Conservation (phyloP, 2,797 vertebrate species). For the Capromys pilorides region DNA sequence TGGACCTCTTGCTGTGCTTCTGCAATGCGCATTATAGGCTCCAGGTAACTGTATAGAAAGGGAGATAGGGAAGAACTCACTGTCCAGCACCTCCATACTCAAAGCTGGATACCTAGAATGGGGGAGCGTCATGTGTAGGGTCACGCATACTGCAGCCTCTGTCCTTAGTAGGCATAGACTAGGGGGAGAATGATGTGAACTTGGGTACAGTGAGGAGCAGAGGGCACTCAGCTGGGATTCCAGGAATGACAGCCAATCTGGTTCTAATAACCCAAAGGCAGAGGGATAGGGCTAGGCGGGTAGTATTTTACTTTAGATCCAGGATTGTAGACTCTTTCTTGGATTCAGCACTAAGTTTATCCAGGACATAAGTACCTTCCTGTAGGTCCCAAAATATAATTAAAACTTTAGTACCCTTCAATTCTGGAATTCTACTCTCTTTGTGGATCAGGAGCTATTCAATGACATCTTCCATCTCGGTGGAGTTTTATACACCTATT, state of each 20-base stretch:
- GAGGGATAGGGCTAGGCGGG: background rate
- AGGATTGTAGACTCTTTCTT: background rate
- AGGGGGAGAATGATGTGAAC: background rate
- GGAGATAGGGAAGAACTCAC: background rate
- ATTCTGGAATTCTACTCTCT: background rate
- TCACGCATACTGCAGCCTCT: background rate
- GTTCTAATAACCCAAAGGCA: background rate
- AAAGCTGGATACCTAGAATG: background rate
- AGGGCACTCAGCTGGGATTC: background rate
- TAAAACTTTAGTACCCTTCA: background rate
- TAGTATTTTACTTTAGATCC: background rate
- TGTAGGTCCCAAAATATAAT: background rate
- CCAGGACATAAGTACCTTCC: background rate
- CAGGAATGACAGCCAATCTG: background rate
- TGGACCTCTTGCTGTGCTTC: constrained; percentile 90
- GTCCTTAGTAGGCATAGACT: background rate
- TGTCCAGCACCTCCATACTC: fast-evolving
- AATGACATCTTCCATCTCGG: background rate
- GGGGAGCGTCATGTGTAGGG: background rate
- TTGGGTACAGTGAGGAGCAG: background rate
- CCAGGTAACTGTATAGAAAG: constrained; percentile 87
- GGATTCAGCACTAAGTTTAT: background rate
- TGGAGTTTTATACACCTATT: background rate
- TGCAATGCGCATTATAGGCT: constrained; percentile 90
- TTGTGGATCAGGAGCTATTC: background rate